Conservation (phyloP, 2,797 vertebrate species). For the Protosalanx chinensis region DNA sequence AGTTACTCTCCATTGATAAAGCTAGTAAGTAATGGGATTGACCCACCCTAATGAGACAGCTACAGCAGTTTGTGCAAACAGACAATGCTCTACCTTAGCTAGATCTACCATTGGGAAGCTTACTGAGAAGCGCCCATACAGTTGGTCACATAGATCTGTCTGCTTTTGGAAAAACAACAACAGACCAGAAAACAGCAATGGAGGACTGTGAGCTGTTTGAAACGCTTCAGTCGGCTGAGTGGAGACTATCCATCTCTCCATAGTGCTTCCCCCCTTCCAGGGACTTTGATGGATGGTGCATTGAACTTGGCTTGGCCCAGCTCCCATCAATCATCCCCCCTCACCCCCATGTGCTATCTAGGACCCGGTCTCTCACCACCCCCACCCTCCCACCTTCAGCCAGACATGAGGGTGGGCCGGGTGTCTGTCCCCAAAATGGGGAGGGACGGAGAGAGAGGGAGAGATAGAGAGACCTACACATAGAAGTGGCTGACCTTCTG, state of each 20-base stretch:
- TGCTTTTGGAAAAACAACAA: background rate
- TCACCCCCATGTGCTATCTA: constrained; percentile 8
- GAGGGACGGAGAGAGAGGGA: too few species aligned
- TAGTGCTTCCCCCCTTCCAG: constrained; percentile 50
- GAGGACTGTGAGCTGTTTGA: constrained; percentile 44
- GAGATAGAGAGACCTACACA: background rate
- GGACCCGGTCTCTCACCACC: background rate
- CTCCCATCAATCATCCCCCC: constrained; percentile 64
- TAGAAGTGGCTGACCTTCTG: background rate
- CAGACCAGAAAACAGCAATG: constrained; percentile 3
- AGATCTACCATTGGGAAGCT: background rate
- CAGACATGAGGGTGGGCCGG: too few species aligned
- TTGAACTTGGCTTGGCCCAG: constrained; percentile 68
- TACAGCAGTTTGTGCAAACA: constrained; percentile 45
- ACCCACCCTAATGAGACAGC: constrained; percentile 22
- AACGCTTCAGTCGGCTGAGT: constrained; percentile 43
- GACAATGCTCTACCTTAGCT: constrained; percentile 26
- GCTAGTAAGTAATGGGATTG: constrained; percentile 29
- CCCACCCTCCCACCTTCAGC: background rate
- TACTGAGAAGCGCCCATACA: background rate
- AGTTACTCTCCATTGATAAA: constrained; percentile 48
- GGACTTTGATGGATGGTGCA: constrained; percentile 62
- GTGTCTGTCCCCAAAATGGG: too few species aligned
- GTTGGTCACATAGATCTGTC: background rate
- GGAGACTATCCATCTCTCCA: constrained; percentile 65